phyloP scores from a whole-genome alignment of 2,797 vertebrate species.

The Protosalanx chinensis region DNA sequence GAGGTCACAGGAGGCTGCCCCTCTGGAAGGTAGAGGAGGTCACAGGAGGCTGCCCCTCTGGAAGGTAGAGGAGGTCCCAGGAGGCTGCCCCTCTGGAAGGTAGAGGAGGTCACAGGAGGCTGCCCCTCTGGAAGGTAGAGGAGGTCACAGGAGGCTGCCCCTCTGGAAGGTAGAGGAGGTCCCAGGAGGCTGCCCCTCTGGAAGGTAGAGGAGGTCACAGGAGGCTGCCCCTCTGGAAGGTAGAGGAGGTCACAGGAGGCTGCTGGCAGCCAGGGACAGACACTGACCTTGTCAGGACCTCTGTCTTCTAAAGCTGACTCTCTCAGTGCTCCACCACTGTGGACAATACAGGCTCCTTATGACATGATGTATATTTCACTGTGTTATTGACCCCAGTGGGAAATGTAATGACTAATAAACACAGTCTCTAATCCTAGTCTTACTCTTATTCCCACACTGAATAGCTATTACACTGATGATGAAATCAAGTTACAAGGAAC shows the following conservation, averaged over 20 bases:
- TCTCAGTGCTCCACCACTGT: too few species aligned
- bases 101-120: not conserved
- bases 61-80: too few species aligned
- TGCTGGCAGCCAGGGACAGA: not conserved
- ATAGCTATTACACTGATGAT: not conserved
- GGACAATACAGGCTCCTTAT: too few species aligned
- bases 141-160: not conserved
- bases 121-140: not conserved
- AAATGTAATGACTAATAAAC: not conserved
- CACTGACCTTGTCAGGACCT: slow-evolving; percentile 9
- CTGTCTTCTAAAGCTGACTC: not conserved
- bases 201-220: not conserved
- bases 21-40: not conserved
- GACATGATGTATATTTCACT: not conserved
- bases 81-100: not conserved
- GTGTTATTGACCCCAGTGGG: not conserved
- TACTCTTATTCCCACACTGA: not conserved
- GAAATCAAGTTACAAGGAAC: not conserved
- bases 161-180: too few species aligned
- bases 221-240: not conserved
- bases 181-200: not conserved
- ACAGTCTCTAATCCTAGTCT: not conserved
- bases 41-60: not conserved
- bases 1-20: not conserved
- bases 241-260: not conserved